phyloP scores from a whole-genome alignment of 2,797 vertebrate genomes.

The Trachops cirrhosus region DNA sequence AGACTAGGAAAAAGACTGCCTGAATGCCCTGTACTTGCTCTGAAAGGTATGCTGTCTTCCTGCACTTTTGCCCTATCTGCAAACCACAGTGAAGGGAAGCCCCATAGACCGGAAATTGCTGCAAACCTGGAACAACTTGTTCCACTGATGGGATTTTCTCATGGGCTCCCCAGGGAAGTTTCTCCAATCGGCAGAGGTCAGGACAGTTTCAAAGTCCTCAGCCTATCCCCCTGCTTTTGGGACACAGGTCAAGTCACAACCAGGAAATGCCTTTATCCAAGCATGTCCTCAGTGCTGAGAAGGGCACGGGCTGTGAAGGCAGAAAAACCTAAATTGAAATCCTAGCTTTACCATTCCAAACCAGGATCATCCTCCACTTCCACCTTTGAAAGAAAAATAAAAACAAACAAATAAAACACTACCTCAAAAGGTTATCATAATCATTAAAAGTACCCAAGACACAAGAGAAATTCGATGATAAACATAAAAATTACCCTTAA shows the following conservation, averaged over 20 bases:
- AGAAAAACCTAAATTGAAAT: neutral
- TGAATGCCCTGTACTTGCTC: neutral
- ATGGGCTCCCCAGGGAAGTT: neutral
- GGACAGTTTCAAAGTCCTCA: neutral
- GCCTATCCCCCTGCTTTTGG: neutral
- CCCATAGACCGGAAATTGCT: neutral
- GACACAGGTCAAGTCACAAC: neutral
- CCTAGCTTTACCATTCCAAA: neutral
- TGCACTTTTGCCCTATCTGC: neutral
- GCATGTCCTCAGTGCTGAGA: neutral
- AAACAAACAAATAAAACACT: neutral
- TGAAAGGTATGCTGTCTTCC: neutral
- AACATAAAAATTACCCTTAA: neutral
- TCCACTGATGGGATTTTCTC: neutral
- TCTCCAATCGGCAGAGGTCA: neutral
- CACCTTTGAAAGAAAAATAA: neutral
- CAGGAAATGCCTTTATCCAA: neutral
- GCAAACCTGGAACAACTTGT: neutral
- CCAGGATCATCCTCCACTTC: neutral
- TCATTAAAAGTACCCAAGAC: neutral
- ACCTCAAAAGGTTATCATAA: neutral
- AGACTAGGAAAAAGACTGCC: neutral
- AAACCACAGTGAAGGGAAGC: neutral
- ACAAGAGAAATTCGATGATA: neutral
- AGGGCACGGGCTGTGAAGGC: neutral